Evolutionary conservation across 1,140 invertebrate genomes (phyloP).

Genomic region (Drosophila watanabei): DNA sequence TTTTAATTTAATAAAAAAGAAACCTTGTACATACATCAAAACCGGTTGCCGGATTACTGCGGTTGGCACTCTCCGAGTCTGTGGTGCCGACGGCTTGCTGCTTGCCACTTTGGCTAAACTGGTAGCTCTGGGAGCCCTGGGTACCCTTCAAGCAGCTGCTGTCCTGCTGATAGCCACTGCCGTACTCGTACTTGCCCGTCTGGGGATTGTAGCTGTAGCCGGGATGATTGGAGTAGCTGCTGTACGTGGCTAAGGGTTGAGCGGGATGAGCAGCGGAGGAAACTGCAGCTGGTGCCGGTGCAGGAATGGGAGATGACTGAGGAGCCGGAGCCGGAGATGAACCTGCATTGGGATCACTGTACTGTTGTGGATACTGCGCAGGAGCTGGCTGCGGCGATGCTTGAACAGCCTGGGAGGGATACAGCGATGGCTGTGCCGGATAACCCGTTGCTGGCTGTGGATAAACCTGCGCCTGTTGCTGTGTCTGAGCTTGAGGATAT

Average conservation of each 20-base stretch:
- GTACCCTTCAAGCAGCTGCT: conserved; percentile 25
- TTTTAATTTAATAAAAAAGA: rapidly evolving
- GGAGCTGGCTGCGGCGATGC: background rate
- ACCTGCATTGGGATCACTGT: conserved; percentile 14
- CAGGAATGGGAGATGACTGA: background rate
- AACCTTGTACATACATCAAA: conserved; percentile 67
- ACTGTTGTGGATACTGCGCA: conserved; percentile 27
- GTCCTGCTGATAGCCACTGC: conserved; percentile 80
- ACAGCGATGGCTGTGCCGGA: conserved; percentile 33
- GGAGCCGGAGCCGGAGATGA: background rate
- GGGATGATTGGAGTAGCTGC: conserved; percentile 78
- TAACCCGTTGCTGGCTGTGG: conserved; percentile 14
- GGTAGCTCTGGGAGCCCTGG: conserved; percentile 51
- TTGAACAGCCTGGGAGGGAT: conserved; percentile 43
- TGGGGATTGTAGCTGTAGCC: conserved; percentile 82
- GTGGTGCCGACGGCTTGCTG: conserved; percentile 70
- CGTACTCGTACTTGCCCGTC: conserved; percentile 78
- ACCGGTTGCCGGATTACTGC: conserved; percentile 73
- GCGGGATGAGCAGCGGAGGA: background rate
- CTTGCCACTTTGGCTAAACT: conserved; percentile 75
- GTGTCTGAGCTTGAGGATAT: conserved; percentile 14
- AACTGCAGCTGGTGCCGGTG: background rate
- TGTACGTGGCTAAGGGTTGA: conserved; percentile 33
- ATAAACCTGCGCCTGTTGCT: conserved; percentile 9
- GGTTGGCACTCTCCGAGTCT: conserved; percentile 70